Base-by-base conservation (phyloP, 2,888 invertebrate species). In the Carcina quercana region DNA sequence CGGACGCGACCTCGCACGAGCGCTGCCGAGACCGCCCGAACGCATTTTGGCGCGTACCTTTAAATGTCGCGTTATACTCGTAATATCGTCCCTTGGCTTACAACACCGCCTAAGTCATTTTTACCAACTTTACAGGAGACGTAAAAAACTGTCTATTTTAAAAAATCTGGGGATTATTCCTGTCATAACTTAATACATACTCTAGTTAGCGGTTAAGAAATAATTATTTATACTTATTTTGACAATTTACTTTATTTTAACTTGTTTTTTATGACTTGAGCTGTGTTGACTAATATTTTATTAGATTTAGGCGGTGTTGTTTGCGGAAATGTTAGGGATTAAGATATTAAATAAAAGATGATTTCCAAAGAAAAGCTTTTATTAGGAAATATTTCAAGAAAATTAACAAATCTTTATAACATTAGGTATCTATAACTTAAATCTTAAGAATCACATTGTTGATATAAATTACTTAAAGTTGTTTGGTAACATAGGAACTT, bases 361-460 rank as follows among this genome's bases (percentile, higher is more conserved):
- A 39, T 39, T 37, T 42, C 7, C 34, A 33, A 41, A 38, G 12
- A 34, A 38, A 32, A 38, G 36, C 8, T 35, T 37, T 42, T 38
- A 37, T 37, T 42, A 31, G 17, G 33, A 38, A 38, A 37, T 38
- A 33, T 37, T 27, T 30, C 31, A 19, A 28, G 15, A 28, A 19
- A 37, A 34, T 31, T 37, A 38, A 35, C 31, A 40, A 21, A 12
- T 32, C 32, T 14, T 28, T 31, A 34, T 35, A 28, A 36, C 25
- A 21, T 36, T 37, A 38, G 29, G 17, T 35, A 37, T 34, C 25
- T 36, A 25, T 30, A 37, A 42, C 30, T 15, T 37, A 28, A 35
- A 39, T 37, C 37, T 37, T 37, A 39, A 32, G 37, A 40, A 43
- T 38, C 40, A 42, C 40, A 37, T 43, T 43, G 30, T 39, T 35